phyloP scores from a whole-genome alignment of 2,888 invertebrate species.

The Oxytorus armatus region DNA sequence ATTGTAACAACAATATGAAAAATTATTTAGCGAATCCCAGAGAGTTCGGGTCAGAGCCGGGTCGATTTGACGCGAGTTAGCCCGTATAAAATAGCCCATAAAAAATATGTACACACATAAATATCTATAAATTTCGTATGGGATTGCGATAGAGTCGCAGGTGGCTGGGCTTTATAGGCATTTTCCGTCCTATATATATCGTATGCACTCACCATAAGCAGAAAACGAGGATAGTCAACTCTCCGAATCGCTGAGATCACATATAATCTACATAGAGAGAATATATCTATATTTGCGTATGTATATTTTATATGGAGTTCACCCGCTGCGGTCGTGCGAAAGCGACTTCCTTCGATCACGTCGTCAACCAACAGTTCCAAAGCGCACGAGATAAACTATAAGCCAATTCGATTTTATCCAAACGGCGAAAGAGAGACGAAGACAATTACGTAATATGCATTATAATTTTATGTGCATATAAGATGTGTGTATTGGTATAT shows the following conservation, averaged over 20 bases:
- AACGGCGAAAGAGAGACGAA: conserved; percentile 58
- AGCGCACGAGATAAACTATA: conserved; percentile 61
- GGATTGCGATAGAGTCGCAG: conserved; percentile 64
- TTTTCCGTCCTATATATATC: conserved; percentile 46
- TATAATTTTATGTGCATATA: conserved; percentile 35
- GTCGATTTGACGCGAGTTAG: not conserved
- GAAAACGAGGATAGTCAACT: conserved; percentile 61
- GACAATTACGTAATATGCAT: conserved; percentile 66
- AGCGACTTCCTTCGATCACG: conserved; percentile 78
- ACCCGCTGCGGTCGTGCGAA: conserved; percentile 79
- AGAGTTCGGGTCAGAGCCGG: no score
- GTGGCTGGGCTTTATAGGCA: conserved; percentile 66
- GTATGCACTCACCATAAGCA: conserved; percentile 59
- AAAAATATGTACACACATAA: no score
- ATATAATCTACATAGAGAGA: conserved; percentile 20
- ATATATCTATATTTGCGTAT: conserved; percentile 22
- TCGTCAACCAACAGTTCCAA: conserved; percentile 63
- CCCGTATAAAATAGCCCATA: no score
- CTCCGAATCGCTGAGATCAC: conserved; percentile 33
- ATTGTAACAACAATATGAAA: no score
- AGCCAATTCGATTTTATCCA: conserved; percentile 65
- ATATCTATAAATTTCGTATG: conserved; percentile 34
- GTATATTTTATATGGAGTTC: conserved; percentile 62
- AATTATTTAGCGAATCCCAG: no score
- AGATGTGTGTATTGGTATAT: conserved; percentile 7